Evolutionary conservation across 2,113 vertebrate species (phyloP), one percentile per base, ranked within the genome.

Genomic region (Helogale parvula): DNA sequence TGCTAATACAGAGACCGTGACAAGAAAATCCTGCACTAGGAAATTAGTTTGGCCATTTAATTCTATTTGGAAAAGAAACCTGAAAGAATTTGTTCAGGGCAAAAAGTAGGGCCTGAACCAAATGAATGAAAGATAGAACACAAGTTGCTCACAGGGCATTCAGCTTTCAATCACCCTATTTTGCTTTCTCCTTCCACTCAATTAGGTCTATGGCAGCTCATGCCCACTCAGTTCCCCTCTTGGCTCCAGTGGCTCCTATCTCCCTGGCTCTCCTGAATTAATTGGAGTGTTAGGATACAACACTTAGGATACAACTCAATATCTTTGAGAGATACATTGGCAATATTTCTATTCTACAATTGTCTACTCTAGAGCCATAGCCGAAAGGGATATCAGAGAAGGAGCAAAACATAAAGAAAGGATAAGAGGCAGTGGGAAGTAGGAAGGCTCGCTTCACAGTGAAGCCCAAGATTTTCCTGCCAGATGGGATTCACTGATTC

Each of bases 181-280:
- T 90, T 96, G 88, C 72, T 95, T 96, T 88, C 82, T 93, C 85
- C 96, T 98, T 98, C 88, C 88, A 96, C 91, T 95, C 97, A 95
- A 92, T 98, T 98, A 97, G 89, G 88, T 97, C 92, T 77, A 88
- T 87, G 88, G 97, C 90, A 33, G 84, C 33, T 80, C 91, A 66
- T 60, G 83, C 33, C 85, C 95, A 71, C 77, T 97, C 96, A 93
- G 97, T 87, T 74, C 10, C 33, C 27, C 90, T 97, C 79, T 89
- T 23, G 81, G 93, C 94, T 97, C 84, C 57, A 54, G 90, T 29
- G 94, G 90, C 60, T 91, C 96, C 93, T 45, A 68, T 96, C 89
- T 97, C 96, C 94, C 88, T 98, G 35, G 66, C 47, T 96, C 0
- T 35, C 47, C 5, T 4, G 83, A 96, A 76, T 96, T 87, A 97